Conservation (phyloP, 2,797 vertebrate species). For the Tokudaia muenninki region DNA sequence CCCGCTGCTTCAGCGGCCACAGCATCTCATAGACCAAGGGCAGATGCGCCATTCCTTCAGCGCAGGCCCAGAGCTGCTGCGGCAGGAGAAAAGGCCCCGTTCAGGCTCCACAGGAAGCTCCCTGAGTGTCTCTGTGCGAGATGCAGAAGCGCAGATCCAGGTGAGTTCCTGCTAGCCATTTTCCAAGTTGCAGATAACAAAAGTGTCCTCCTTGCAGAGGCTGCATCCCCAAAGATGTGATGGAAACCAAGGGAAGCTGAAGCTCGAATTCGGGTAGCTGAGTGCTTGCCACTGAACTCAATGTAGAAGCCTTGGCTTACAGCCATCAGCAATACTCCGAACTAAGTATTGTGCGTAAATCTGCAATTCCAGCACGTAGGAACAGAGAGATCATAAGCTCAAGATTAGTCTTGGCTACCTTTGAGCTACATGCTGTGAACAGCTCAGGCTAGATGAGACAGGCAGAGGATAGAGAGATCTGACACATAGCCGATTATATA, state of each 20-base stretch:
- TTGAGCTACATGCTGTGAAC: neutral
- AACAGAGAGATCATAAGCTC: neutral
- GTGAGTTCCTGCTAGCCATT: conserved; percentile 82
- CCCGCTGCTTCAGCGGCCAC: conserved; percentile 93
- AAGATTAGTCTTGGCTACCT: neutral
- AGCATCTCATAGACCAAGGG: conserved; percentile 95
- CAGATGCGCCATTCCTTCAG: conserved; percentile 97
- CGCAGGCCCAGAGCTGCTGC: conserved; percentile 95
- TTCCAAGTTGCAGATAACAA: too few species aligned
- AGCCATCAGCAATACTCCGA: too few species aligned
- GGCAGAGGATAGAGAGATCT: neutral
- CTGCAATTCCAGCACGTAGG: neutral
- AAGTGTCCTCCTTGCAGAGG: neutral
- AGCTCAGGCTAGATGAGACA: neutral
- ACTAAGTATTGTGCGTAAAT: neutral
- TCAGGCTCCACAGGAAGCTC: conserved; percentile 96
- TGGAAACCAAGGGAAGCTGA: accelerated
- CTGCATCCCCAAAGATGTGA: neutral
- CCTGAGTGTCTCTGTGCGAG: conserved; percentile 93
- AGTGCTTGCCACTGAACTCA: neutral
- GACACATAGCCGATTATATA: neutral
- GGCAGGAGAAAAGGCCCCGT: conserved; percentile 95
- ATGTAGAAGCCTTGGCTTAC: neutral
- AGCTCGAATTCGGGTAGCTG: accelerated
- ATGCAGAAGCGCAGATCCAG: conserved; percentile 98